Evolutionary conservation across 1,140 invertebrate genomes (phyloP), one percentile per base, ranked within the genome.

Genomic region (Meloidogyne hapla): DNA sequence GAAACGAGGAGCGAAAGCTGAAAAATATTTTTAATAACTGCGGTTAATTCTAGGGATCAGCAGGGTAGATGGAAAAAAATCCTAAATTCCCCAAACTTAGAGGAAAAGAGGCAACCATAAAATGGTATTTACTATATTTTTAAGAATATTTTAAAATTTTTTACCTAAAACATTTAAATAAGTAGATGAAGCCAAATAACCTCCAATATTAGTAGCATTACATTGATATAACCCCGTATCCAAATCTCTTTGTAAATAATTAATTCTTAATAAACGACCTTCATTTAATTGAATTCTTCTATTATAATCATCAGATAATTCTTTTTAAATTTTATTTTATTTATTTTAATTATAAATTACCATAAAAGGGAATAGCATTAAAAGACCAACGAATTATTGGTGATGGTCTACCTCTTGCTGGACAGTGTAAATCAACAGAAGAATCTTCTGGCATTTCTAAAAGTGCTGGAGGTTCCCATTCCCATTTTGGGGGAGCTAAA

Each of bases 171-270:
- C 96, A 89, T 99, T 99, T 8, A 99, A 91, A 85, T 94, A 98
- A 62, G 97, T 93, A 90, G 99, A 95, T 86, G 94, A 94, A 89
- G 96, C 99, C 15, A 97, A 93, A 88, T 98, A 99, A 40, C 96
- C 96, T 80, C 94, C 90, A n/a, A 92, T 93, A 88, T 98, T 99
- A 76, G 95, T 96, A 0, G 95, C 96, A 89, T 99, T 99, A 88
- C 96, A 99, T 66, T 97, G 95, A 85, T 96, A 95, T 88, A 98
- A 97, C 75, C 94, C 95, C 8, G 95, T 96, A 88, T 99, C 97
- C 61, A 91, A 90, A 70, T 88, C 83, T 87, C 94, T 95, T 21
- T 90, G 90, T 23, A 99, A 88, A 81, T 92, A 92, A 15, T 91
- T 90, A 77, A 98, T 93, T 40, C 86, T 73, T 18, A 86, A 56